Evolutionary conservation across 2,888 invertebrate genomes (phyloP).

Genomic region (Autographa pulchrina): DNA sequence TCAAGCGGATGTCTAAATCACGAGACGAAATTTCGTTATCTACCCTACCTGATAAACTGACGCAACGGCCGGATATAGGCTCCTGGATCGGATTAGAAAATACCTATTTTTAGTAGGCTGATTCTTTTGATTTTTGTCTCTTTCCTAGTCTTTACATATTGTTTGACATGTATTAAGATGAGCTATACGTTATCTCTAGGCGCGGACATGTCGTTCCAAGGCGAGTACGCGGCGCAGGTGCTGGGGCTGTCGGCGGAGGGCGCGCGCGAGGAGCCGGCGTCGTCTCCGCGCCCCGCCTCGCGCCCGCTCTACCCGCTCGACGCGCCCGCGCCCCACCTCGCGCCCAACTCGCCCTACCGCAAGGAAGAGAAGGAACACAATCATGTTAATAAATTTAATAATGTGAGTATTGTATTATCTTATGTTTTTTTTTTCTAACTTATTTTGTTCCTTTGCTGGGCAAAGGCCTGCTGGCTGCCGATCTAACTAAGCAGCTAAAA

Average conservation of each 20-base stretch:
- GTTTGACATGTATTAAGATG: not conserved
- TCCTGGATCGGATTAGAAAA: too few relatives aligned
- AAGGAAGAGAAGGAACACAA: conserved; percentile 75
- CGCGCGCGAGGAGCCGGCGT: conserved; percentile 66
- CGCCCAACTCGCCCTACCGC: conserved; percentile 62
- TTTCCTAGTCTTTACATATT: too few relatives aligned
- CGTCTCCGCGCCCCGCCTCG: conserved; percentile 67
- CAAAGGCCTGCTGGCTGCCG: too few relatives aligned
- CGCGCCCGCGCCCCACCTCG: conserved; percentile 61
- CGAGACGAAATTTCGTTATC: too few relatives aligned
- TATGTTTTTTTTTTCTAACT: too few relatives aligned
- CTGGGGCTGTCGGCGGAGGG: conserved; percentile 92
- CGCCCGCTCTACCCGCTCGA: conserved; percentile 61
- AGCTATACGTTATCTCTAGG: conserved; percentile 80
- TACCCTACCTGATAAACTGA: too few relatives aligned
- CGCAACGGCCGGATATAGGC: too few relatives aligned
- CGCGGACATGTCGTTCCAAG: conserved; percentile 96
- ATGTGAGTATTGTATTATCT: conserved; percentile 59
- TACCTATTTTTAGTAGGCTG: too few relatives aligned
- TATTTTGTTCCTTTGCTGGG: too few relatives aligned
- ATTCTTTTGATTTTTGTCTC: too few relatives aligned
- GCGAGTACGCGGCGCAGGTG: conserved; percentile 97
- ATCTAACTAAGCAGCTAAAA: too few relatives aligned
- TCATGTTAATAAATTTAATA: conserved; percentile 70
- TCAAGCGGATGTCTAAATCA: too few relatives aligned